Evolutionary conservation across 2,888 invertebrate species (phyloP), one percentile per base, ranked within the genome.

Genomic region (Drosophila greeni): DNA sequence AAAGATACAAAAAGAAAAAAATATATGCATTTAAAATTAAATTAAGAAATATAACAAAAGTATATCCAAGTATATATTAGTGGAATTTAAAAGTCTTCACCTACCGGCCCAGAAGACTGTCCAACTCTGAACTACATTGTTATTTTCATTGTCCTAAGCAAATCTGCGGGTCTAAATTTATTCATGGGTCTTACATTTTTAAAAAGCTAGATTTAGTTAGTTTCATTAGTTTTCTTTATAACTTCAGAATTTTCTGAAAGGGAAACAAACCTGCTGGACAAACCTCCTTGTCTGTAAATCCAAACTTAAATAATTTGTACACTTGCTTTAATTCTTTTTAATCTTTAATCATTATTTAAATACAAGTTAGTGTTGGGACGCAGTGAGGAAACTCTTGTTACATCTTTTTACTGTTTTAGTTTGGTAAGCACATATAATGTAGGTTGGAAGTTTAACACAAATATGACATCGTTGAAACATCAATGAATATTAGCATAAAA

Each of bases 291-390:
- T 12, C 3, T 16, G 1, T 6, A 26, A 11, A 8, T n/a, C n/a
- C 11, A 31, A 33, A 33, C 9, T 3, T n/a, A 49, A 49, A 54
- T 23, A 47, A 47, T 2, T 29, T 14, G 1, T 23, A 23, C 31
- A 45, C 23, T 16, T 12, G 29, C 31, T 23, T 23, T 16, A 6
- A 23, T 23, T 33, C 8, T 23, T 23, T 33, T 54, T 47, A 45
- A 54, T 33, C 24, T 54, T 54, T 54, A 54, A 54, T 54, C 33
- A 45, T 16, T 45, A 33, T 45, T 31, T 47, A 23, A 54, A 47
- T 54, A 54, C 24, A 54, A 54, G 45, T 31, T 26, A 29, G n/a
- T 47, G 31, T 54, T 45, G 45, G 52, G 52, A 53, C 52, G 52
- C n/a, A n/a, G 45, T 45, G 45, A 23, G 29, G 53, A 23, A 33